A percentile compares a stretch with the other conserved stretches of the same genome.
phyloP scores from a whole-genome alignment of 92 coral and sea anemone genomes.

The Nematostella vectensis region DNA sequence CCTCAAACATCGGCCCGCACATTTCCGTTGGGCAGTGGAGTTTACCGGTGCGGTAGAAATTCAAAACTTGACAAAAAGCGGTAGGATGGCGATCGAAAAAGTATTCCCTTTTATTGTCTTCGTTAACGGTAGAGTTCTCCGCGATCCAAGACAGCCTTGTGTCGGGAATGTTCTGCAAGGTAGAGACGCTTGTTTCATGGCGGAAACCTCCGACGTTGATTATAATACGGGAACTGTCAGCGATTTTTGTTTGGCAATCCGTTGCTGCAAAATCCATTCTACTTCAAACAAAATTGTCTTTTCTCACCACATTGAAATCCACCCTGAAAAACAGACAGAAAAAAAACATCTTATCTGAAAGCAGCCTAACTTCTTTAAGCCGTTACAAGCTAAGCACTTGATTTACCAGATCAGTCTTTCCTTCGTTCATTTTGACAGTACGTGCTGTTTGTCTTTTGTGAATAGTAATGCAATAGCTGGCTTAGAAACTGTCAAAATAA shows the following conservation, averaged over 20 bases:
- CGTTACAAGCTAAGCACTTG: background rate
- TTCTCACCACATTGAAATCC: background rate
- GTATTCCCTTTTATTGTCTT: slow-evolving; percentile 53
- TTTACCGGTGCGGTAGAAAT: slow-evolving; percentile 80
- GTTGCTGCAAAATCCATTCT: slow-evolving; percentile 39
- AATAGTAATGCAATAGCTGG: background rate
- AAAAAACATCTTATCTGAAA: background rate
- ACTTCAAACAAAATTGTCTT: background rate
- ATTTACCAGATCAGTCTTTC: background rate
- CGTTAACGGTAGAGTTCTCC: slow-evolving; percentile 41
- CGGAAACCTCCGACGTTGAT: slow-evolving; percentile 84
- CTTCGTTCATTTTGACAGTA: background rate
- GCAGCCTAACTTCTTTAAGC: background rate
- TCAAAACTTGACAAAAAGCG: slow-evolving; percentile 69
- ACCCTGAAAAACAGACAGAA: background rate
- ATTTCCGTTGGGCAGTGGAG: slow-evolving; percentile 82
- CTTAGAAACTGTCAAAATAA: too few relatives aligned
- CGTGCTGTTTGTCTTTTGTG: background rate
- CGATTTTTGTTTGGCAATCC: slow-evolving; percentile 30
- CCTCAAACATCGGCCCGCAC: slow-evolving; percentile 89
- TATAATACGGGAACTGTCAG: slow-evolving; percentile 53
- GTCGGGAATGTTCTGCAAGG: slow-evolving; percentile 74
- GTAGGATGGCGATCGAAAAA: slow-evolving; percentile 84
- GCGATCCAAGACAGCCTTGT: slow-evolving; percentile 76
- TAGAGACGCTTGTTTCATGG: slow-evolving; percentile 66